A percentile compares a stretch with the other conserved stretches of the same genome.
Conservation (phyloP, 2,797 vertebrate genomes). For the Loris lydekkerianus region DNA sequence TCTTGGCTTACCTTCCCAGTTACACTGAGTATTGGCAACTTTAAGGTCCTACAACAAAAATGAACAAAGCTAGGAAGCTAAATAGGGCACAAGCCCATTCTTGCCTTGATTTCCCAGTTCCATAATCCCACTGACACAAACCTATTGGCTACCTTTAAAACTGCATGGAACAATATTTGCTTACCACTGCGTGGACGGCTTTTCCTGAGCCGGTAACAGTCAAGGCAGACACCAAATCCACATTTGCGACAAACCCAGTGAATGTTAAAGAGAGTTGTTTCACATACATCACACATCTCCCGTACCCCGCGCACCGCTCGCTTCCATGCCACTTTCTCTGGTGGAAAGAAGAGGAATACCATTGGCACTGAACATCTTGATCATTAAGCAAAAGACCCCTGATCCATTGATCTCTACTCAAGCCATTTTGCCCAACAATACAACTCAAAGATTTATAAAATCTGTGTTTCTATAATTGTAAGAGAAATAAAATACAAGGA, state of each 20-base stretch:
- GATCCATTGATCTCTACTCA: background rate
- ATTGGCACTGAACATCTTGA: background rate
- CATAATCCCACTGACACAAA: background rate
- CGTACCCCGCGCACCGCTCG: conserved; percentile 97
- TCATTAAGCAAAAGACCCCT: background rate
- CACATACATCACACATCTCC: conserved; percentile 99
- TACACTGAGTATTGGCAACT: background rate
- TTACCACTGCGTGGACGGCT: conserved; percentile 95
- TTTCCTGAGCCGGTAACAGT: conserved; percentile 98
- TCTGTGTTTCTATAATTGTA: background rate
- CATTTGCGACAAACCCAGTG: conserved; percentile 99
- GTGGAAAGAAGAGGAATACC: conserved; percentile 60
- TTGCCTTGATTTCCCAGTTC: background rate
- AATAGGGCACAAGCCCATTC: background rate
- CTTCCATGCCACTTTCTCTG: conserved; percentile 99
- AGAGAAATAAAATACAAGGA: conserved; percentile 59
- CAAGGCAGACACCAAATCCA: conserved; percentile 98
- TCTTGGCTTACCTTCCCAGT: background rate
- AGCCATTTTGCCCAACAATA: conserved; percentile 43
- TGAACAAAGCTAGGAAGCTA: conserved; percentile 14
- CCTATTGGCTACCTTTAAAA: conserved; percentile 28
- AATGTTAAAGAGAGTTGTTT: conserved; percentile 99
- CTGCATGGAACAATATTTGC: conserved; percentile 65
- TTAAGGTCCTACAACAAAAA: conserved; percentile 48
- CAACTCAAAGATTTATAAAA: conserved; percentile 50